Base-by-base conservation (phyloP, 2,797 vertebrate genomes). In the Agapornis canus region DNA sequence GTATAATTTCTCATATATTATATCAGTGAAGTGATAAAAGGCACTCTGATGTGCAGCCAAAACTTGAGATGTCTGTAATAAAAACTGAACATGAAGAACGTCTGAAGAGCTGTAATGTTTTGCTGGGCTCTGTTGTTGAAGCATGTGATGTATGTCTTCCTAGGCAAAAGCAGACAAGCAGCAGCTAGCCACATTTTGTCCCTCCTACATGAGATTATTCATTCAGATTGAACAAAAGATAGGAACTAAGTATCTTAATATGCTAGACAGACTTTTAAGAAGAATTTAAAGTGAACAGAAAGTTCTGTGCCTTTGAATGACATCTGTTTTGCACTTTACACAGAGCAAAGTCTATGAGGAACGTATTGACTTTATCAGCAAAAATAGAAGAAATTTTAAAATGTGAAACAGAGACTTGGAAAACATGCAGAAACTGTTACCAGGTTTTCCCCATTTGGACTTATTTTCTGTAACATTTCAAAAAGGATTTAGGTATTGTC, bases 251-350 rank as follows among this genome's bases (percentile, higher is more conserved):
- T 54, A 54, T 75, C 48, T 17, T 19, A 35, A 39, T 37, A 5
- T 31, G 5, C 48, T 70, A 65, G 22, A 26, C 6, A 78, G 31
- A 39, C 4, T 45, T 52, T 40, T 57, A 43, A 63, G 11, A 29
- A 64, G 3, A 52, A 75, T 65, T 64, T 63, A 13, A 47, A 47
- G 5, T 59, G 10, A 83, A 52, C 4, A 11, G 10, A 7, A 39
- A 23, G 31, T 64, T 79, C n/a, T 51, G 16, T n/a, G 31, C 9
- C 9, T 75, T 75, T 43, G 21, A 80, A 40, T 25, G 39, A 5
- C 0, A 0, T 7, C 7, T 40, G 2, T 35, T 54, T 60, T 60
- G 16, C 29, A 22, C 11, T 31, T 76, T 31, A n/a, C 10, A 9
- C 35, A 8, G 7, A 5, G 5, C 26, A 49, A 49, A 26, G 48